phyloP scores from a whole-genome alignment of 2,113 vertebrate genomes.

The Oreochromis tanganicae region DNA sequence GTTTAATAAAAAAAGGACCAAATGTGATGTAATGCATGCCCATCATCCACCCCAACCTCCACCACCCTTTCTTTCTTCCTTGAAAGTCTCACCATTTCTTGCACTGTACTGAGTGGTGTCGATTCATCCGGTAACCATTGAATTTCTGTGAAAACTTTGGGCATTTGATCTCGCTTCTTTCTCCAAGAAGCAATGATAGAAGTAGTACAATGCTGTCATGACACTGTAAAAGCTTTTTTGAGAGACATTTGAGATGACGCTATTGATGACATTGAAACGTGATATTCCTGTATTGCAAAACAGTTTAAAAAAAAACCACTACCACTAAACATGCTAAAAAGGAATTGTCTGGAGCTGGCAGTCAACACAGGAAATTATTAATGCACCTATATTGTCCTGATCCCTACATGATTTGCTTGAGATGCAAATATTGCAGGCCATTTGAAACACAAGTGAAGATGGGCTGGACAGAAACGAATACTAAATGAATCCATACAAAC shows the following conservation, averaged over 20 bases:
- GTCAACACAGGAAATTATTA: background rate
- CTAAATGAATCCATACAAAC: background rate
- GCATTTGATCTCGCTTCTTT: background rate
- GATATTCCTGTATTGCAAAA: background rate
- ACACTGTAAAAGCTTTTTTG: background rate
- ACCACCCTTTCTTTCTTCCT: background rate
- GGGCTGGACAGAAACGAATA: background rate
- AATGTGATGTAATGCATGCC: fast-evolving
- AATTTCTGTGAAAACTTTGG: background rate
- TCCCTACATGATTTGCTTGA: background rate
- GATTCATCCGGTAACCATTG: background rate
- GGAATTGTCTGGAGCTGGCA: fast-evolving
- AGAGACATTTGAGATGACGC: background rate
- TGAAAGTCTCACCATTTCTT: background rate
- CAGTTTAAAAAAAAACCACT: fast-evolving
- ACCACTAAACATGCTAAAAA: background rate
- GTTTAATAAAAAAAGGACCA: background rate
- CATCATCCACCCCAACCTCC: background rate
- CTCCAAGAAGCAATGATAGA: fast-evolving
- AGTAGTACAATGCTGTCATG: background rate
- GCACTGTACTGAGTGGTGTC: background rate
- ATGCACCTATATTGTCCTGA: background rate
- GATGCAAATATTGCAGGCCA: background rate
- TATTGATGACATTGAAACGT: background rate
- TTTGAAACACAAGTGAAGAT: background rate